Percentiles rank a stretch among this genome's conserved stretches.
Evolutionary conservation across 2,113 vertebrate genomes (phyloP).

Genomic region (Ctenomys sociabilis): DNA sequence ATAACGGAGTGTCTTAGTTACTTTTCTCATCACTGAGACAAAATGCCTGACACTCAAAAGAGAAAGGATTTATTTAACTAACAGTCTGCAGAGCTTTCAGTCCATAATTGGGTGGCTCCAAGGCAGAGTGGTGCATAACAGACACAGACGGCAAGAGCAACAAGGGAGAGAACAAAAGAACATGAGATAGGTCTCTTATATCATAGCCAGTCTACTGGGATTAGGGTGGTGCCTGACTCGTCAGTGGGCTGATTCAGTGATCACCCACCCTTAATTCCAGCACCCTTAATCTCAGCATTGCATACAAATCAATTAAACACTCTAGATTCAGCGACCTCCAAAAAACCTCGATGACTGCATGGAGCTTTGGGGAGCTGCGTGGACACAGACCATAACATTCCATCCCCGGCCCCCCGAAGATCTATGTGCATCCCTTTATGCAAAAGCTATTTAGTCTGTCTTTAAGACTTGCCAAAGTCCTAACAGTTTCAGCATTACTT

Average conservation of each 20-base stretch:
- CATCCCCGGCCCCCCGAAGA: neutral
- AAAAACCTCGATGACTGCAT: neutral
- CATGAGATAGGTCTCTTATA: neutral
- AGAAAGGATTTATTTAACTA: neutral
- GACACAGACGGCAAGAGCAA: neutral
- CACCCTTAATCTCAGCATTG: neutral
- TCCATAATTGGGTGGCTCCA: neutral
- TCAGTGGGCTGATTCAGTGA: neutral
- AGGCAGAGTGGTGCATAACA: neutral
- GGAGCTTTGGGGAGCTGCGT: neutral
- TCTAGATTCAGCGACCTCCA: neutral
- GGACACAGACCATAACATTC: neutral
- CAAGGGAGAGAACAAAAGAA: neutral
- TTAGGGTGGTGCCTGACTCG: neutral
- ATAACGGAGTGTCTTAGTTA: slow-evolving; percentile 13
- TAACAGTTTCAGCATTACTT: neutral
- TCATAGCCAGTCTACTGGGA: neutral
- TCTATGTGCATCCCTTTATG: neutral
- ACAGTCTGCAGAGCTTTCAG: neutral
- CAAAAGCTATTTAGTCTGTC: neutral
- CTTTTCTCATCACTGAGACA: neutral
- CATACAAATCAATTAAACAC: neutral
- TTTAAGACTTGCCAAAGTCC: neutral
- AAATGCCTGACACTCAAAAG: neutral
- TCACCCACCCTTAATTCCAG: neutral